These are phyloP conservation scores for Urophycis tenuis DNA, from an alignment of 2,797 vertebrate species.

Conservation along the genomic window DNA sequence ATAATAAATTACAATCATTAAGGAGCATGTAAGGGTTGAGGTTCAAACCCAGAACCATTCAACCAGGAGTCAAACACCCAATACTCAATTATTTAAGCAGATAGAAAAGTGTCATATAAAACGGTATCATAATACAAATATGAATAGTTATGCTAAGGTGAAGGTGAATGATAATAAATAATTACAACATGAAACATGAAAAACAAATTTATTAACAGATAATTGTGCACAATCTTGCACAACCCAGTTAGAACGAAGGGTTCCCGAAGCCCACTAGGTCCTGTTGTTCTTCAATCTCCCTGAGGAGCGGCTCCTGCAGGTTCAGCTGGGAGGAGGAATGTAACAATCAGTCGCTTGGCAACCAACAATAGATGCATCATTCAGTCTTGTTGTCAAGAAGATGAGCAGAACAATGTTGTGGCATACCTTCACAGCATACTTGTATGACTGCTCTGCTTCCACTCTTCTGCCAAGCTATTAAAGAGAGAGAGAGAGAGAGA, in stretches of 20 bases:
- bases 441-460: slow-evolving; percentile 85
- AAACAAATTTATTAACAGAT: neutral
- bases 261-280: slow-evolving; percentile 66
- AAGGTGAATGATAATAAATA: neutral
- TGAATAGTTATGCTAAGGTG: neutral
- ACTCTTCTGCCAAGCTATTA: slow-evolving; percentile 72
- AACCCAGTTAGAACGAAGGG: slow-evolving; percentile 62
- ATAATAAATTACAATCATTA: neutral
- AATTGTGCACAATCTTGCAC: neutral
- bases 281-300: slow-evolving; percentile 75
- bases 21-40: neutral
- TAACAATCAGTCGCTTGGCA: neutral
- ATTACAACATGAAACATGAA: neutral
- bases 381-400: neutral
- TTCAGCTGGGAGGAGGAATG: slow-evolving; percentile 67
- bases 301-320: slow-evolving; percentile 65
- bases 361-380: neutral
- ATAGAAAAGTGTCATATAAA: neutral
- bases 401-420: neutral
- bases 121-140: neutral
- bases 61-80: neutral
- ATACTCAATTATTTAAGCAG: neutral
- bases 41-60: neutral
- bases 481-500: slow-evolving; percentile 20
- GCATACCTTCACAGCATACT: slow-evolving; percentile 80